These are phyloP conservation scores for Malthinus flaveolus DNA, from an alignment of 2,888 invertebrate genomes.

Conservation along the genomic window DNA sequence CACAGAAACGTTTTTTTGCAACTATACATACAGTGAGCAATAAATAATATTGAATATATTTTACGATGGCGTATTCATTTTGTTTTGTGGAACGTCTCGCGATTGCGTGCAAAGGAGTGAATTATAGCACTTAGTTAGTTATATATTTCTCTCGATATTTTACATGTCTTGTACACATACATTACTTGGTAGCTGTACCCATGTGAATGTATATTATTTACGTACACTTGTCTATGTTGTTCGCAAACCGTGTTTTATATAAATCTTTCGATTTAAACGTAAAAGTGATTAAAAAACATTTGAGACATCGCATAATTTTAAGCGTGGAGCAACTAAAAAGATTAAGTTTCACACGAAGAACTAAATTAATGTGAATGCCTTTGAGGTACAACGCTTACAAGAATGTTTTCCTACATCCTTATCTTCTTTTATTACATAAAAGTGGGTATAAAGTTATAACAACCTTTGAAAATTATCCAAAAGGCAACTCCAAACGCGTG, in stretches of 20 bases:
- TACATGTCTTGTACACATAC: conserved; percentile 48
- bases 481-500: too few species aligned
- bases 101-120: conserved; percentile 29
- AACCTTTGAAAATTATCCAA: too few species aligned
- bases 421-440: conserved; percentile 16
- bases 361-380: conserved; percentile 28
- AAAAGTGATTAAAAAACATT: conserved; percentile 28
- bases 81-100: conserved; percentile 28
- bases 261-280: conserved; percentile 13
- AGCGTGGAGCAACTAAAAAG: conserved; percentile 27
- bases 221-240: conserved; percentile 41
- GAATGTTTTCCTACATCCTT: conserved; percentile 21
- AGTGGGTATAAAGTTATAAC: too few species aligned
- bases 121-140: conserved; percentile 30
- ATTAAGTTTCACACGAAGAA: conserved; percentile 33
- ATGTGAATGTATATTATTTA: conserved; percentile 47
- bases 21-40: conserved; percentile 32
- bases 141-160: conserved; percentile 50
- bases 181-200: conserved; percentile 52
- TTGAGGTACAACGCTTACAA: conserved; percentile 17
- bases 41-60: conserved; percentile 35
- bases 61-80: conserved; percentile 36
- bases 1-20: conserved; percentile 30
- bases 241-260: conserved; percentile 24
- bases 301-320: conserved; percentile 23